Conservation (phyloP, 1,140 invertebrate species). For the Anastrepha obliqua region DNA sequence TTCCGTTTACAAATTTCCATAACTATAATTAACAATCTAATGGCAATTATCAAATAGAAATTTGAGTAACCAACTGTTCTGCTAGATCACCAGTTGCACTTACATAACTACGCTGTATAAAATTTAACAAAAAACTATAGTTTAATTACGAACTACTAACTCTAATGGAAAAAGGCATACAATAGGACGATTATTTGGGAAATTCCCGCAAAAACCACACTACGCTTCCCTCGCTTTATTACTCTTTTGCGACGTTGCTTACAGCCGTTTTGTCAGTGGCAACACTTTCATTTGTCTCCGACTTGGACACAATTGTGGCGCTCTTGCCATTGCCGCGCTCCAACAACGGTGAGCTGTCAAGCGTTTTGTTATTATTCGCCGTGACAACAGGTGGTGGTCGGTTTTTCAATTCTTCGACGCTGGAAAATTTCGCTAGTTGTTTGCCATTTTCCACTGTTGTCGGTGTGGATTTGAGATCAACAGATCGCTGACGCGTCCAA, state of each 20-base stretch:
- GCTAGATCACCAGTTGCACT: neutral
- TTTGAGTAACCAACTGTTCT: neutral
- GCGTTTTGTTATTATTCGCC: constrained; percentile 25
- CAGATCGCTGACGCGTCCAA: constrained; percentile 24
- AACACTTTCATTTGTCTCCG: constrained; percentile 52
- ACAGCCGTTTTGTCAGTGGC: constrained; percentile 10
- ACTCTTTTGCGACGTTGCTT: constrained; percentile 26
- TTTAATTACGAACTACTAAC: neutral
- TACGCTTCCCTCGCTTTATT: neutral
- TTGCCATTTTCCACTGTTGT: constrained; percentile 21
- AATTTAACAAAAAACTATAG: neutral
- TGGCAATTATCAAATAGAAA: neutral
- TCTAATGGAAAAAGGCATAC: constrained; percentile 1
- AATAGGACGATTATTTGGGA: constrained; percentile 2
- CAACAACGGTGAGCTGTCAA: constrained; percentile 53
- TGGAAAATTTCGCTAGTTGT: constrained; percentile 26
- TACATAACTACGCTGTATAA: neutral
- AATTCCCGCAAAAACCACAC: neutral
- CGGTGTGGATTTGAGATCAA: constrained; percentile 7
- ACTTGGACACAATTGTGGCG: constrained; percentile 15
- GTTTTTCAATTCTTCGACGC: constrained; percentile 38
- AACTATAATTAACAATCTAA: neutral
- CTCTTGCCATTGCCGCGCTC: constrained; percentile 34
- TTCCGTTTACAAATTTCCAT: neutral
- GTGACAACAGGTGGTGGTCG: neutral